phyloP scores from a whole-genome alignment of 2,888 invertebrate species.

The Hypercompe scribonia region DNA sequence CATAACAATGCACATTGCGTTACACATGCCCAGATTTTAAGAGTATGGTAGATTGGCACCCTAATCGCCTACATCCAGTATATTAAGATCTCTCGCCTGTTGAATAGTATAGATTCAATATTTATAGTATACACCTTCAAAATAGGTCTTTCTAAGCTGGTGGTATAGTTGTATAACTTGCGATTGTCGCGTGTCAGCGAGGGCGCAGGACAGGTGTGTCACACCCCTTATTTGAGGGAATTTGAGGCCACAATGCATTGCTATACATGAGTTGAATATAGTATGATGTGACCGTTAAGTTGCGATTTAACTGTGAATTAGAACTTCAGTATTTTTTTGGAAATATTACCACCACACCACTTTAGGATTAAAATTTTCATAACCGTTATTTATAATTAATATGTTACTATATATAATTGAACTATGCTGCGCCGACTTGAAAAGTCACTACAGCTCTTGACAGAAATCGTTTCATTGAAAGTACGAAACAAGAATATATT shows the following conservation, averaged over 20 bases:
- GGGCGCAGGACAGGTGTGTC: conserved; percentile 83
- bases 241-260: conserved; percentile 76
- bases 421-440: not conserved
- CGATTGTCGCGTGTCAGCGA: conserved; percentile 80
- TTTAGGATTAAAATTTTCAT: not conserved
- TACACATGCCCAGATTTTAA: conserved; percentile 73
- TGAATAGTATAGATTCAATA: conserved; percentile 3
- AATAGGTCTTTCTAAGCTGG: conserved; percentile 66
- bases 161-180: conserved; percentile 65
- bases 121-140: conserved; percentile 7
- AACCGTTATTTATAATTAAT: not conserved
- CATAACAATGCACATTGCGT: conserved; percentile 79
- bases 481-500: no score
- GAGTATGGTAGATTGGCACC: conserved; percentile 68
- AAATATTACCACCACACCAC: not conserved
- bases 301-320: conserved; percentile 10
- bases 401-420: not conserved
- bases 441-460: not conserved
- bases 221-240: conserved; percentile 82
- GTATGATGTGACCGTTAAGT: conserved; percentile 62
- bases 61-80: conserved; percentile 58
- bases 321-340: not conserved
- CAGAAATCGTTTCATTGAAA: not conserved
- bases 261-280: conserved; percentile 68
- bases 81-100: conserved; percentile 48